Conservation (phyloP, 2,797 vertebrate genomes). For the Hydrocynus forskahlii region DNA sequence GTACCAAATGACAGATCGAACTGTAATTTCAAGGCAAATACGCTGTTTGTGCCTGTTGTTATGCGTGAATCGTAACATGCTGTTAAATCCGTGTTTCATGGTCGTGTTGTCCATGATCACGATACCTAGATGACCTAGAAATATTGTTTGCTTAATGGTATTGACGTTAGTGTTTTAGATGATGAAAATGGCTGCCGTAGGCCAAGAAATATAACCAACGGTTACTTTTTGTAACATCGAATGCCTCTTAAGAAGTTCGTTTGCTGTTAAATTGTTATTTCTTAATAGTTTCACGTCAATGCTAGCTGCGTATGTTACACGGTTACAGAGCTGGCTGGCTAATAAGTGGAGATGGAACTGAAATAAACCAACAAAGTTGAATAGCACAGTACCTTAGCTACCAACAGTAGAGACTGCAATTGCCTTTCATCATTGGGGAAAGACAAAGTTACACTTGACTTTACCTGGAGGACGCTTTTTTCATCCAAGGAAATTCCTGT, state of each 20-base stretch:
- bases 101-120: not conserved
- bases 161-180: not conserved
- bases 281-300: not conserved
- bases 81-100: not conserved
- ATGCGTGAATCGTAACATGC: slow-evolving; percentile 57
- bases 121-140: not conserved
- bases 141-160: not conserved
- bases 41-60: not conserved
- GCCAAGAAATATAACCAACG: not conserved
- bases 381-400: slow-evolving; percentile 30
- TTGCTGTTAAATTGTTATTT: not conserved
- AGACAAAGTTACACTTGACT: slow-evolving; percentile 1
- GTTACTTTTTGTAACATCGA: not conserved
- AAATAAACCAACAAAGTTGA: slow-evolving; percentile 1
- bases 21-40: not conserved
- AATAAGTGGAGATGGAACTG: not conserved
- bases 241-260: not conserved
- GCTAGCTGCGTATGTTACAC: not conserved
- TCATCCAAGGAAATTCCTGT: not conserved
- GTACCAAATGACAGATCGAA: not conserved
- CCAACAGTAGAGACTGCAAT: not conserved
- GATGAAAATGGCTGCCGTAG: not conserved
- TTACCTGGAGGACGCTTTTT: not conserved
- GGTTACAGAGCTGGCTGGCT: not conserved
- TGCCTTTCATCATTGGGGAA: not conserved